Base-by-base conservation (phyloP, 1,140 invertebrate genomes). In the Conopomorpha cramerella region DNA sequence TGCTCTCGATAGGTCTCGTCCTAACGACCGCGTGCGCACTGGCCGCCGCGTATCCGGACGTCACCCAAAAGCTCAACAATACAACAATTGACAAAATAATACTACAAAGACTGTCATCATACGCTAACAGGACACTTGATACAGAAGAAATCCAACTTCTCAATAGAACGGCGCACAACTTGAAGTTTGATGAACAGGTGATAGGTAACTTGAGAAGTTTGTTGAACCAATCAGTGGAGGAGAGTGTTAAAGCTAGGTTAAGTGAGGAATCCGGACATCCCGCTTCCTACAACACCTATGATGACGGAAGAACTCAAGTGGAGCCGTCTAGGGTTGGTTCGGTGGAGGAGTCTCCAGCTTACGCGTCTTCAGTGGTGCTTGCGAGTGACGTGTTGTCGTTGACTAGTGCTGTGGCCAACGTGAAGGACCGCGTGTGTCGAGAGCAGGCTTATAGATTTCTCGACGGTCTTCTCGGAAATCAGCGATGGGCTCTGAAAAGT, bases 401-500 rank as follows among this genome's bases (percentile, higher is more conserved):
- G 8, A 71, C 65, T 2, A 64, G 56, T 49, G 68, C 72, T 23
- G 55, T 77, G 25, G 57, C 63, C 8, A 65, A 55, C 38, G 59
- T 77, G n/a, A 53, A 61, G 43, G 62, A 79, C 13, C 44, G 48
- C 8, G 39, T 47, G 1, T 84, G 82, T 48, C 61, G 67, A 16
- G 59, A 77, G 28, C 80, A 83, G 15, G 70, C 71, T 7, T 73
- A 71, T 30, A 47, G 63, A 3, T 70, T 82, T 2, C 43, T 83
- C 25, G 55, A 76, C 12, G 77, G 71, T 2, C 45, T 82, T 3
- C 55, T 66, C 2, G 54, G 71, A 40, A 66, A 80, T 16, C 77
- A 78, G 37, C 67, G 66, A 51, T 84, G 81, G 80, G 80, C 82
- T 0, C 66, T 82, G 31, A 76, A 81, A 45, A 82, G 78, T 81